Evolutionary conservation across 2,888 invertebrate genomes (phyloP).

Genomic region (Caenorhabditis panamensis): DNA sequence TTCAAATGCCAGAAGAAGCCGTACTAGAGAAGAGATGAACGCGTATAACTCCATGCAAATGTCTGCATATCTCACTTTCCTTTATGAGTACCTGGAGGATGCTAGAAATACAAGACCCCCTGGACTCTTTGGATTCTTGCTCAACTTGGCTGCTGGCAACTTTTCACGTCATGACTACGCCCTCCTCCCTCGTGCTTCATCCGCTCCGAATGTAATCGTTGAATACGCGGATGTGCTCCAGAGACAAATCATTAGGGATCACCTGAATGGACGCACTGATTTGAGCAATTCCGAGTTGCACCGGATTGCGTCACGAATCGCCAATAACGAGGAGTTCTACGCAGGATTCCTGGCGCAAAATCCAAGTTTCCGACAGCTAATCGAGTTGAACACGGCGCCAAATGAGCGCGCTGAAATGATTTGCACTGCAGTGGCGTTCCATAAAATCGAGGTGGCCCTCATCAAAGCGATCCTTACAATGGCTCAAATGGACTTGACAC

Average conservation of each 20-base stretch:
- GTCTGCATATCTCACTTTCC: background rate
- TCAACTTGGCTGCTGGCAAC: constrained; percentile 5
- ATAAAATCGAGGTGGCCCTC: constrained; percentile 23
- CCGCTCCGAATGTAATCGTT: background rate
- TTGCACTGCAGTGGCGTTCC: constrained; percentile 23
- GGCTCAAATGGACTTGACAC: background rate
- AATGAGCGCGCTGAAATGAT: background rate
- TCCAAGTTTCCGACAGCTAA: background rate
- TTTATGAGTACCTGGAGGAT: constrained; percentile 27
- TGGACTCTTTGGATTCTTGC: constrained; percentile 30
- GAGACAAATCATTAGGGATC: background rate
- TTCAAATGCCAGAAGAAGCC: too few species aligned
- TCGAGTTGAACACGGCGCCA: background rate
- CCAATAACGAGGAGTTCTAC: constrained; percentile 19
- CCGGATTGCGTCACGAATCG: background rate
- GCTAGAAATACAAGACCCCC: constrained; percentile 25
- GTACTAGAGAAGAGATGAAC: background rate
- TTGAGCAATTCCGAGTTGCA: constrained; percentile 15
- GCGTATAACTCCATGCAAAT: background rate
- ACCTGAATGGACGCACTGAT: background rate
- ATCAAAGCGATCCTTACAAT: constrained; percentile 25
- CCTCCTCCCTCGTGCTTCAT: constrained; percentile 6
- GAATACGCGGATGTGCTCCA: constrained; percentile 2
- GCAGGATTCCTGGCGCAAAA: constrained; percentile 1
- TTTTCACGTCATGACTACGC: constrained; percentile 26